Conservation (phyloP, 2,888 invertebrate genomes). For the Aspidiotus destructor region DNA sequence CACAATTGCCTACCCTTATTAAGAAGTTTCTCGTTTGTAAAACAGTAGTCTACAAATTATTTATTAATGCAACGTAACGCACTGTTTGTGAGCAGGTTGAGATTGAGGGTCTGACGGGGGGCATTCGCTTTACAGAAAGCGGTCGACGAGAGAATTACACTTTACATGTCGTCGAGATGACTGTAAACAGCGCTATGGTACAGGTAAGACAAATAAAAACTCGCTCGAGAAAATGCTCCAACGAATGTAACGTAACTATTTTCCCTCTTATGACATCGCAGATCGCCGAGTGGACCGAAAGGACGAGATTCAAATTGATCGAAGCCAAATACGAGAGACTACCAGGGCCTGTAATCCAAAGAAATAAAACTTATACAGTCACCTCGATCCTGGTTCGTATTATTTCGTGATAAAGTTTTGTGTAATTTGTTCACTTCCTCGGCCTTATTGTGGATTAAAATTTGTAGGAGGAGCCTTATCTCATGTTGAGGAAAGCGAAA, state of each 20-base stretch:
- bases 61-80: no score
- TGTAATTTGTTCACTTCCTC: no score
- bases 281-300: constrained; percentile 82
- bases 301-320: constrained; percentile 61
- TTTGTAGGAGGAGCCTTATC: constrained; percentile 72
- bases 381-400: constrained; percentile 62
- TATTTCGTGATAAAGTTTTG: no score
- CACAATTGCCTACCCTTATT: no score
- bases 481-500: constrained; percentile 63
- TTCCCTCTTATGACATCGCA: constrained; percentile 39
- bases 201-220: constrained; percentile 49
- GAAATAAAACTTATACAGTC: constrained; percentile 61
- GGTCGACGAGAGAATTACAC: constrained; percentile 82
- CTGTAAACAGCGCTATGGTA: constrained; percentile 83
- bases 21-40: no score
- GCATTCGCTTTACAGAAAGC: constrained; percentile 82
- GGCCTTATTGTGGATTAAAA: not conserved
- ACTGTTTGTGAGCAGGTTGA: constrained; percentile 56
- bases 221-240: no score
- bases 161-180: constrained; percentile 85
- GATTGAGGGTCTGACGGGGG: constrained; percentile 80
- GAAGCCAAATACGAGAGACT: constrained; percentile 66
- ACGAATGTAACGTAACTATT: no score
- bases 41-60: no score
- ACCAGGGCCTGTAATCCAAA: constrained; percentile 37